These are phyloP conservation scores for Oasisia sp. DNA, from an alignment of 2,888 invertebrate species.

Conservation along the genomic window DNA sequence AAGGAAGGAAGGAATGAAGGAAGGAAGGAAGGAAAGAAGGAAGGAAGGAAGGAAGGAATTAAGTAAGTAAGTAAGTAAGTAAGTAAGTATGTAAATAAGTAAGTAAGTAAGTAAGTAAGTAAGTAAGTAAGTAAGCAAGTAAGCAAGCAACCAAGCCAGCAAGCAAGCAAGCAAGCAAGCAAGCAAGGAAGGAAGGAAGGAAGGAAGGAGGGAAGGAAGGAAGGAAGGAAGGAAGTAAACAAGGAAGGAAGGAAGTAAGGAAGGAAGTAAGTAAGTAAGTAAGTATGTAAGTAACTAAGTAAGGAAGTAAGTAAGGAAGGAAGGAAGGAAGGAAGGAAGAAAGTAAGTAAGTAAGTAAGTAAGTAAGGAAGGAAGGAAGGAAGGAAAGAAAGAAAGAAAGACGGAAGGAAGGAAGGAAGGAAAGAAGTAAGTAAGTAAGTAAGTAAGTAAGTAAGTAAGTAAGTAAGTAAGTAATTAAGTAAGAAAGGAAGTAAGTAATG, in stretches of 20 bases:
- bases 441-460: no score
- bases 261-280: not conserved
- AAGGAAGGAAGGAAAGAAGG: not conserved
- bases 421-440: no score
- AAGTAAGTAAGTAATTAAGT: no score
- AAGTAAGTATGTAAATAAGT: not conserved
- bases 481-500: not conserved
- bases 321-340: not conserved
- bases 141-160: no score
- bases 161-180: not conserved
- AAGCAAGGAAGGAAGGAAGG: not conserved
- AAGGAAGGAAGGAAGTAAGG: not conserved
- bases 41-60: not conserved
- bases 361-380: conserved; percentile 13
- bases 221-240: not conserved
- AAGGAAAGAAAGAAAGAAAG: not conserved
- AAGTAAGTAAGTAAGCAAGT: no score
- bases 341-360: not conserved
- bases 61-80: not conserved
- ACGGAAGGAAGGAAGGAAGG: not conserved
- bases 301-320: not conserved
- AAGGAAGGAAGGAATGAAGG: not conserved
- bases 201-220: no score
- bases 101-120: no score
- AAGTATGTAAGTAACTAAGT: not conserved